phyloP scores from a whole-genome alignment of 2,888 invertebrate species.

The Drosophila kanekoi region DNA sequence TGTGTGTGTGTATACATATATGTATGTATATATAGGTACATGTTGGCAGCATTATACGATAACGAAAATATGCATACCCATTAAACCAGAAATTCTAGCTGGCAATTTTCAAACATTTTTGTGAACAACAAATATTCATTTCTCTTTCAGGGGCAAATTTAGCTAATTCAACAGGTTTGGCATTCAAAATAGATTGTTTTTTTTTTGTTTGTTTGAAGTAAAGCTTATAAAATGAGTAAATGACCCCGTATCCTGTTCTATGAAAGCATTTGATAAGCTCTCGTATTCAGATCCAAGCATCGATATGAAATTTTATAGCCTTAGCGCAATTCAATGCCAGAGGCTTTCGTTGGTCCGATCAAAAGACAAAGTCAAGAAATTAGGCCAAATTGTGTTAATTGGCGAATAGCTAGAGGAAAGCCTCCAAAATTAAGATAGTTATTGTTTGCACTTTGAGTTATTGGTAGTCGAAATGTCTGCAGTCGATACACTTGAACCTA shows the following conservation, averaged over 20 bases:
- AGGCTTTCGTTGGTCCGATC: not conserved
- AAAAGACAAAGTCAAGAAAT: slow-evolving; percentile 17
- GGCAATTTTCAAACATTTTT: not conserved
- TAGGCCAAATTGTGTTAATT: slow-evolving; percentile 47
- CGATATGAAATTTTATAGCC: too few relatives aligned
- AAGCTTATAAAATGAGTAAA: not conserved
- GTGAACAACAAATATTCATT: slow-evolving; percentile 1
- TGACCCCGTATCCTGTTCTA: not conserved
- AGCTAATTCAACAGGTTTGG: slow-evolving; percentile 23
- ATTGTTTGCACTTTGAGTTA: slow-evolving; percentile 44
- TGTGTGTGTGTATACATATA: not conserved
- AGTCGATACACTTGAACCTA: not conserved
- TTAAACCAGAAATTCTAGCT: slow-evolving; percentile 26
- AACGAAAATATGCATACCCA: not conserved
- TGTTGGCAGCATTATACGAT: not conserved
- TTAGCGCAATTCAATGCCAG: not conserved
- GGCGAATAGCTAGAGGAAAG: slow-evolving; percentile 2
- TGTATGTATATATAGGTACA: not conserved
- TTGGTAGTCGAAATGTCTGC: slow-evolving; percentile 6
- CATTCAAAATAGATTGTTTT: not conserved
- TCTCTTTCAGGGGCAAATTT: slow-evolving; percentile 19
- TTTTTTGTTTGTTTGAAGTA: not conserved
- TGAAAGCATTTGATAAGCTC: too few relatives aligned
- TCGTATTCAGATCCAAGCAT: too few relatives aligned
- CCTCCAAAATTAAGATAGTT: slow-evolving; percentile 3